Conservation (phyloP, 2,888 invertebrate genomes). For the Sphaeridia pumilis region DNA sequence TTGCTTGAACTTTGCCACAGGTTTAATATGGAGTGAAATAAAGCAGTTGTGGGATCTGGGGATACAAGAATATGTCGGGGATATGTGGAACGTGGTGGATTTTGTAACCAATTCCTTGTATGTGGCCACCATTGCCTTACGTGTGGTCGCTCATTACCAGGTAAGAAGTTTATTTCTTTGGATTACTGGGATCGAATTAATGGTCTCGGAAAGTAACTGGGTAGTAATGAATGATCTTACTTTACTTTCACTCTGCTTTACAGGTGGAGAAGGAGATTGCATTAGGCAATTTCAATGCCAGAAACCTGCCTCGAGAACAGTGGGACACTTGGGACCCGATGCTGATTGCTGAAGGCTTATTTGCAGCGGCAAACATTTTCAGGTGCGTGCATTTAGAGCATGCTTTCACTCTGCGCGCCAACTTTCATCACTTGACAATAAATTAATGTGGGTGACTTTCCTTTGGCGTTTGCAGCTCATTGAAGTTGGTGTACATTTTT, state of each 20-base stretch:
- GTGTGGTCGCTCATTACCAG: slow-evolving; percentile 89
- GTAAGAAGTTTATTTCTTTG: slow-evolving; percentile 48
- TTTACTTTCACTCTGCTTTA: slow-evolving; percentile 8
- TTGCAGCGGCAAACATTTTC: slow-evolving; percentile 96
- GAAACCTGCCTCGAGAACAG: slow-evolving; percentile 55
- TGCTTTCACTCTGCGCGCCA: not conserved
- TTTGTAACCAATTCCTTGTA: slow-evolving; percentile 97
- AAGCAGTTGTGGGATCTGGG: slow-evolving; percentile 98
- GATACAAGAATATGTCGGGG: slow-evolving; percentile 86
- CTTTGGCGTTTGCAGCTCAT: slow-evolving; percentile 52
- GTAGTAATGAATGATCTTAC: not conserved
- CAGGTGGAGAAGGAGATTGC: slow-evolving; percentile 62
- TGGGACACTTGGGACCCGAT: slow-evolving; percentile 99
- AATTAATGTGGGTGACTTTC: not conserved
- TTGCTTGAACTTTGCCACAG: no score
- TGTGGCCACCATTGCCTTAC: slow-evolving; percentile 87
- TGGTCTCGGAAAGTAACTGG: not conserved
- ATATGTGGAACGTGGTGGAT: slow-evolving; percentile 99
- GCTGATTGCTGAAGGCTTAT: slow-evolving; percentile 87
- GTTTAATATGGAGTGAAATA: slow-evolving; percentile 96
- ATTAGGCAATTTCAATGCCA: slow-evolving; percentile 11
- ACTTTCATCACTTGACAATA: not conserved
- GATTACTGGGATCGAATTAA: not conserved
- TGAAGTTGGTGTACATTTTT: slow-evolving; percentile 72
- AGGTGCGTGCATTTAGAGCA: slow-evolving; percentile 43